Evolutionary conservation across 2,888 invertebrate species (phyloP), one percentile per base, ranked within the genome.

Genomic region (Fragum sueziense): DNA sequence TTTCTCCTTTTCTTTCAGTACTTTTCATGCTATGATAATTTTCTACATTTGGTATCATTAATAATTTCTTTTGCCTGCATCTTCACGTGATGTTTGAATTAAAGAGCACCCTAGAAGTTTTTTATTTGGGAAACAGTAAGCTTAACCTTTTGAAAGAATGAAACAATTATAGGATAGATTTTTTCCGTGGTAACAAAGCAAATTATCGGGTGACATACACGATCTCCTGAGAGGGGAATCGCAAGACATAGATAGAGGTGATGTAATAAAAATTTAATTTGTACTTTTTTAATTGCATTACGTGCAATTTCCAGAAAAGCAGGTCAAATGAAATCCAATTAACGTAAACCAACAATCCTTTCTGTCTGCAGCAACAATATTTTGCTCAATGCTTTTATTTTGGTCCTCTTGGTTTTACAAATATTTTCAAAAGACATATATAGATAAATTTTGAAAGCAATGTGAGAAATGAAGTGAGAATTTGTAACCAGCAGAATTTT

Each of bases 261-360:
- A 65, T 41, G 65, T 37, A 41, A 65, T 25, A 17, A 41, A 65
- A 65, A 65, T 33, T 22, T 65, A 65, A 65, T 65, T 65, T 65
- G 65, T 41, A 65, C 25, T 41, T 65, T 57, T 65, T 65, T 65
- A 65, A 65, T 65, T 65, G 65, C 33, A 65, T 65, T 65, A 65
- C 41, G 22, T 65, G 33, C 33, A 37, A 41, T 65, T 65, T 27
- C 27, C 25, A 27, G 37, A 34, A 65, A 65, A 41, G 65, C 65
- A 65, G 65, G 65, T 65, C 65, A 65, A 65, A 65, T 65, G 37
- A 65, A 65, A 65, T 41, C 47, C 41, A 65, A 65, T 65, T 65
- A 34, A 17, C 7, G 27, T 41, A 65, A n/a, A 65, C 65, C 34
- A 62, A 62, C 62, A 31, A 29, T 29, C n/a, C 22, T 62, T 62